phyloP scores from a whole-genome alignment of 2,888 invertebrate genomes.

The Thereva nobilitata region DNA sequence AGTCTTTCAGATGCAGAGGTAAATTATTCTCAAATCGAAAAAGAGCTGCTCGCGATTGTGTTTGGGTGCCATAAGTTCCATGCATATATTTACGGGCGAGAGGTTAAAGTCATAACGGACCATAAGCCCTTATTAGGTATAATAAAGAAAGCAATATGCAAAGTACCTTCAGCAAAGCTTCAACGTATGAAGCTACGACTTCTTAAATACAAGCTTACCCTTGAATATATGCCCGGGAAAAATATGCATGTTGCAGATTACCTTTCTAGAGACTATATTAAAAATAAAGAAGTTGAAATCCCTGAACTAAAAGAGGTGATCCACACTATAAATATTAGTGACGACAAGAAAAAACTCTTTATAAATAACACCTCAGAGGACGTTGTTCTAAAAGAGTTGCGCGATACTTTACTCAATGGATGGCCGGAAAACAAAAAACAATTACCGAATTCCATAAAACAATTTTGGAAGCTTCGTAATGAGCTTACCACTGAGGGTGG shows the following conservation, averaged over 20 bases:
- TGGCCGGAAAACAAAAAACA: conserved; percentile 39
- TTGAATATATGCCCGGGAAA: conserved; percentile 41
- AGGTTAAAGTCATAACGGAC: conserved; percentile 39
- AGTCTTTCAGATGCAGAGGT: conserved; percentile 37
- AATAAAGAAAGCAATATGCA: conserved; percentile 38
- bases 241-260: conserved; percentile 52
- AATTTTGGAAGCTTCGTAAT: conserved; percentile 42
- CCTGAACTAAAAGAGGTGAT: conserved; percentile 30
- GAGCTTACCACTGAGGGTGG: conserved; percentile 41
- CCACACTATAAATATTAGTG: conserved; percentile 27
- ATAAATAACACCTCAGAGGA: background rate
- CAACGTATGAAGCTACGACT: conserved; percentile 41
- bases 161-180: conserved; percentile 38
- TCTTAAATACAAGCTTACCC: conserved; percentile 38
- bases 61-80: conserved; percentile 42
- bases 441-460: conserved; percentile 32
- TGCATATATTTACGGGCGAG: conserved; percentile 39
- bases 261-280: conserved; percentile 57
- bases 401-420: conserved; percentile 16
- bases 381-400: background rate
- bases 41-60: conserved; percentile 42
- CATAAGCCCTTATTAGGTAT: conserved; percentile 38
- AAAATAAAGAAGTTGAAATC: background rate
- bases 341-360: background rate
- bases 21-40: conserved; percentile 44